Percentiles rank a stretch among this genome's conserved stretches.
phyloP scores from a whole-genome alignment of 2,797 vertebrate genomes.

The Galago senegalensis region DNA sequence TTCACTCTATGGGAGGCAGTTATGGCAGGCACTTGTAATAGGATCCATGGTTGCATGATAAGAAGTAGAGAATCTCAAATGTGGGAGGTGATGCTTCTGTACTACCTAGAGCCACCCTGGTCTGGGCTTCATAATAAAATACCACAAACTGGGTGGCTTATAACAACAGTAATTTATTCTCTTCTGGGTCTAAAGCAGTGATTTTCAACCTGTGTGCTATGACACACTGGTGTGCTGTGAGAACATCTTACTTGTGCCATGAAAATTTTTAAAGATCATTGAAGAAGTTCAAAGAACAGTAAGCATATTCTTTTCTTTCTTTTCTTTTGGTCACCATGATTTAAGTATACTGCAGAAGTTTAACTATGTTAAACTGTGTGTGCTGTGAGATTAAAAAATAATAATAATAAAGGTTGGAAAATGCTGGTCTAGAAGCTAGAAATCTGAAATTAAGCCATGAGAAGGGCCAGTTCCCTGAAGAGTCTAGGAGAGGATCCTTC shows the following conservation, averaged over 20 bases:
- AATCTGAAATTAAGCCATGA: neutral
- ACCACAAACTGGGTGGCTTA: neutral
- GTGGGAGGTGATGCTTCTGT: neutral
- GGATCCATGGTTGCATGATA: neutral
- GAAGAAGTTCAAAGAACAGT: too few species aligned
- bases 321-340: too few species aligned
- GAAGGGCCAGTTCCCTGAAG: neutral
- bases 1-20: neutral
- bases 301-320: too few species aligned
- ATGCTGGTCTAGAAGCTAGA: neutral
- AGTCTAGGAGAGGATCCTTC: neutral
- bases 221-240: too few species aligned
- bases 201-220: too few species aligned
- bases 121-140: neutral
- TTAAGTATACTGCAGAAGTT: too few species aligned
- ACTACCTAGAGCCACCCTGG: neutral
- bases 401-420: too few species aligned
- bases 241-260: too few species aligned
- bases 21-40: neutral
- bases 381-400: too few species aligned
- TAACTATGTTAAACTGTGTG: too few species aligned
- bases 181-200: too few species aligned
- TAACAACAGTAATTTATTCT: neutral
- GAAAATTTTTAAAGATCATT: too few species aligned
- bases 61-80: neutral